Base-by-base conservation (phyloP, 2,888 invertebrate species). In the Nomada ruficornis region DNA sequence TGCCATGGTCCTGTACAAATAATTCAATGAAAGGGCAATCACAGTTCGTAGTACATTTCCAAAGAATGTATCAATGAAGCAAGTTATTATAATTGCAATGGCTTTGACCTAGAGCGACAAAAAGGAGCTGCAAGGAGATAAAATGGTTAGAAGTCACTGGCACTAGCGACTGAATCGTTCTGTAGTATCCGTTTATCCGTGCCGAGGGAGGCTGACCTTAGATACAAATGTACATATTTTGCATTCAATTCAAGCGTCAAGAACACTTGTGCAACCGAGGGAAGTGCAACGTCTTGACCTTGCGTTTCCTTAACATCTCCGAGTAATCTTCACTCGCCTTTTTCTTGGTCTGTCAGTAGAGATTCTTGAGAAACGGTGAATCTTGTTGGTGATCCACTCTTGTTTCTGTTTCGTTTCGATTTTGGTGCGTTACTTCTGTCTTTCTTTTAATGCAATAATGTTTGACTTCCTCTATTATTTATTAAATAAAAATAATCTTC, bases 101-200 rank as follows among this genome's bases (percentile, higher is more conserved):
- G 71, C 83, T 88, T 85, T 88, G 88, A 88, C 86, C 88, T 82
- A 84, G 69, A 86, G 85, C 81, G 77, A 82, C 77, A 68, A 72
- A 78, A 76, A 59, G 69, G 60, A 55, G 70, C 36, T 60, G 50
- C 9, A 10, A 10, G 11, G 18, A 52, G 86, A 88, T 88, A 88
- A 82, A 65, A 60, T 63, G 70, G 11, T 60, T 52, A 50, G 76
- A 79, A 85, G 83, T 68, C 78, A 82, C 52, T 65, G 81, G 69
- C 76, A 79, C 77, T 65, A 79, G 71, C 73, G 72, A 57, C 59
- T 77, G 76, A 64, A 62, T 80, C 68, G 65, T 63, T 68, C 54
- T n/a, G 73, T 86, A 84, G 77, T 86, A 55, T 18, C 83, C 74
- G 54, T 83, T 86, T 83, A 85, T 88, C 88, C 73, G 77, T 85